phyloP scores from a whole-genome alignment of 2,797 vertebrate genomes.

The Acridotheres tristis region DNA sequence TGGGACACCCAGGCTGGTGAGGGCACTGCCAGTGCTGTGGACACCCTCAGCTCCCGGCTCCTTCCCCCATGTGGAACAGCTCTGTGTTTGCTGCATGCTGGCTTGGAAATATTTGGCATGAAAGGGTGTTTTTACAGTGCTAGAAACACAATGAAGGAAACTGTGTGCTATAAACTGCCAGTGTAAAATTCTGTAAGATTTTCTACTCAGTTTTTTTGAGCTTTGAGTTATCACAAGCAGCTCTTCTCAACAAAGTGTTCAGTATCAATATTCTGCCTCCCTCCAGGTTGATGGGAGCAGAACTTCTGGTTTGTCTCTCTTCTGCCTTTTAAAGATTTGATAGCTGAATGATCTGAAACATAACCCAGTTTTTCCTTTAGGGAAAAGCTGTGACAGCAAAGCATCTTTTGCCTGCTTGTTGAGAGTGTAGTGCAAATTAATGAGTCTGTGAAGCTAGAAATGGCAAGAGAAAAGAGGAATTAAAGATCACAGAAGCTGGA shows the following conservation, averaged over 20 bases:
- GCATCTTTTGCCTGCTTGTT: neutral
- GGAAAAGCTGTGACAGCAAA: neutral
- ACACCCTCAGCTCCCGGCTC: neutral
- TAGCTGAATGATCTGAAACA: neutral
- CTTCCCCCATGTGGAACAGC: neutral
- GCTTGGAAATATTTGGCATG: neutral
- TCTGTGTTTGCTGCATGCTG: neutral
- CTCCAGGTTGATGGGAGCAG: neutral
- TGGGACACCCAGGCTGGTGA: neutral
- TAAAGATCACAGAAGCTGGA: slow-evolving; percentile 51
- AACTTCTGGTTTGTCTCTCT: neutral
- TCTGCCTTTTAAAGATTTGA: neutral
- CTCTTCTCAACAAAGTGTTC: neutral
- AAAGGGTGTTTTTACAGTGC: neutral
- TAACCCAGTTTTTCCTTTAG: slow-evolving; percentile 30
- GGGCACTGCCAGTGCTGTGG: neutral
- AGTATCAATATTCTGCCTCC: neutral
- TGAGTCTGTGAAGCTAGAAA: slow-evolving; percentile 19
- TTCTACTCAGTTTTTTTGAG: neutral
- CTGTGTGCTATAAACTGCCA: neutral
- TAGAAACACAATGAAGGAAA: neutral
- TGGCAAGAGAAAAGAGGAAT: slow-evolving; percentile 59
- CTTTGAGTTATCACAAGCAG: neutral
- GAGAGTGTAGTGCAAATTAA: slow-evolving; percentile 4
- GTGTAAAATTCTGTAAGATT: neutral